A percentile compares a stretch with the other conserved stretches of the same genome.
phyloP scores from a whole-genome alignment of 2,113 vertebrate genomes.

The Octodon degus region DNA sequence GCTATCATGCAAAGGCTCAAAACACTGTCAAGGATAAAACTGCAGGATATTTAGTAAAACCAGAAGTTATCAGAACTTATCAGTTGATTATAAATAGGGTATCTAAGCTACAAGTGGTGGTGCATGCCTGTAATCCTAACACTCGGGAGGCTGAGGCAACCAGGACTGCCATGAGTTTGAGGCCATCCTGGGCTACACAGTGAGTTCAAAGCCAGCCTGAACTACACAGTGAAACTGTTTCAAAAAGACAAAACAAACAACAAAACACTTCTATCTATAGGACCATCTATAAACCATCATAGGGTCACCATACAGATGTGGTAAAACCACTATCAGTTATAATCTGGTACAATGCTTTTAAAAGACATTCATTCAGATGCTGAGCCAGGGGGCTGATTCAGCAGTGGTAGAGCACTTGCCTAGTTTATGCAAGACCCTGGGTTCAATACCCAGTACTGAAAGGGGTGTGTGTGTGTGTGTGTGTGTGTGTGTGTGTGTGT shows the following conservation, averaged over 20 bases:
- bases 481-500: no score
- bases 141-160: neutral
- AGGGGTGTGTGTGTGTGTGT: no score
- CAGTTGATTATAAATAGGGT: conserved; percentile 16
- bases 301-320: neutral
- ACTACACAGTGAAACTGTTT: neutral
- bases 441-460: neutral
- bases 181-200: no score
- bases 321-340: conserved; percentile 42
- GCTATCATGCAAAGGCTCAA: neutral
- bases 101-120: neutral
- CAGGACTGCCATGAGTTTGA: neutral
- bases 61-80: neutral
- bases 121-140: neutral
- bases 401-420: neutral
- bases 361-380: neutral
- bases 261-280: neutral
- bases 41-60: neutral
- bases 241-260: neutral
- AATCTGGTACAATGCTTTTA: conserved; percentile 39
- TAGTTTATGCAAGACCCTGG: neutral
- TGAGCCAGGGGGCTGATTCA: neutral
- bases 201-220: neutral
- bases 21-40: neutral
- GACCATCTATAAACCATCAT: conserved; percentile 34